phyloP scores from a whole-genome alignment of 1,140 invertebrate species.

The Musca vetustissima region DNA sequence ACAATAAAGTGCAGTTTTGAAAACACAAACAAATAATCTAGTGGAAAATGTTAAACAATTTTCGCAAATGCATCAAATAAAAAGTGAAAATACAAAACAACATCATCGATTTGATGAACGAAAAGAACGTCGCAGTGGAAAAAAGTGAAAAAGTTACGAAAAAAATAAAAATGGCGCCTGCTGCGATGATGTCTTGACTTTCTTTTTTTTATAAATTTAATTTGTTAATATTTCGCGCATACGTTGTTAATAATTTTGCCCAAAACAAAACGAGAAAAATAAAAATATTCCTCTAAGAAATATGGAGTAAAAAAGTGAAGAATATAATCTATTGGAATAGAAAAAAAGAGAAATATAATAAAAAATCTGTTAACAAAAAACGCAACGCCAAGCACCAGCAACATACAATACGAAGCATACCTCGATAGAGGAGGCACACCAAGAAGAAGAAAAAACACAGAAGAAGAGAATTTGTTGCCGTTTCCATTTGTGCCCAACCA shows the following conservation, averaged over 20 bases:
- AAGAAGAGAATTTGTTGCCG: conserved; percentile 14
- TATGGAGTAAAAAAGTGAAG: conserved; percentile 4
- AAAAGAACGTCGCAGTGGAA: conserved; percentile 11
- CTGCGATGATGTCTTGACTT: conserved; percentile 19
- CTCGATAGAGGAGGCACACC: too few species aligned
- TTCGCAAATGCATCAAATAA: conserved; percentile 18
- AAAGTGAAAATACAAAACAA: conserved; percentile 16
- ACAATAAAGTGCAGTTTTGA: conserved; percentile 8
- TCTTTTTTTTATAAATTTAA: conserved; percentile 9
- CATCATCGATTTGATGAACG: too few species aligned
- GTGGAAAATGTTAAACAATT: conserved; percentile 10
- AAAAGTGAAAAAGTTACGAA: conserved; percentile 24
- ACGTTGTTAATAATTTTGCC: not conserved
- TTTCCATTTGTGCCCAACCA: conserved; percentile 1
- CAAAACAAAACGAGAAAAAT: too few species aligned
- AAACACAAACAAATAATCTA: conserved; percentile 22
- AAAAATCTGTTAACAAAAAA: conserved; percentile 4
- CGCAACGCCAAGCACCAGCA: not conserved
- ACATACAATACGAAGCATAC: too few species aligned
- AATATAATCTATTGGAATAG: conserved; percentile 3
- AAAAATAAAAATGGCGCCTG: conserved; percentile 23
- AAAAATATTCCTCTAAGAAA: conserved; percentile 9
- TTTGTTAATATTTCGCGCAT: not conserved
- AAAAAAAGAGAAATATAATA: conserved; percentile 11
- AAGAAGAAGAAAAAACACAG: not conserved